A percentile compares a stretch with the other conserved stretches of the same genome.
Evolutionary conservation across 2,113 vertebrate species (phyloP).

Genomic region (Sinocyclocheilus grahami): DNA sequence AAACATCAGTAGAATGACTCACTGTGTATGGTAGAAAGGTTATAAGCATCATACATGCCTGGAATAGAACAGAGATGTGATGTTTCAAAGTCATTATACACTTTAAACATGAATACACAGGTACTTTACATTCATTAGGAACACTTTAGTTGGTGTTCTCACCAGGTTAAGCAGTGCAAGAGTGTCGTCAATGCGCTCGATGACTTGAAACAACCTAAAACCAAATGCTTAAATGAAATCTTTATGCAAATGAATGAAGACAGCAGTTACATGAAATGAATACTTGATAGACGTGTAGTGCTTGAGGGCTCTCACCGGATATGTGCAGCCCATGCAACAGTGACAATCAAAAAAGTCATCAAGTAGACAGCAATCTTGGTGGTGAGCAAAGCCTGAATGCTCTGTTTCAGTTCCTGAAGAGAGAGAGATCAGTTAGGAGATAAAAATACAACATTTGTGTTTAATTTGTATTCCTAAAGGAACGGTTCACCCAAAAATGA

Average conservation of each 20-base stretch:
- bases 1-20: constrained; percentile 66
- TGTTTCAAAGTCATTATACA: not conserved
- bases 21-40: constrained; percentile 85
- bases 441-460: not conserved
- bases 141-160: constrained; percentile 43
- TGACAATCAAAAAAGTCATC: constrained; percentile 94
- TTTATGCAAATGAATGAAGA: not conserved
- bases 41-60: constrained; percentile 98
- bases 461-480: not conserved
- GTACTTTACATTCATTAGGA: not conserved
- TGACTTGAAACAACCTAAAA: constrained; percentile 89
- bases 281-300: too few species aligned
- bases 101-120: not conserved
- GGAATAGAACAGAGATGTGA: constrained; percentile 48
- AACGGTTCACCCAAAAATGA: not conserved
- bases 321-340: constrained; percentile 91
- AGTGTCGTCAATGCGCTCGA: constrained; percentile 86
- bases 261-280: not conserved
- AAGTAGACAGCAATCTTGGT: constrained; percentile 89
- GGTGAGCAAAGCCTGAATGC: constrained; percentile 83
- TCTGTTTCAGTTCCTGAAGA: constrained; percentile 81
- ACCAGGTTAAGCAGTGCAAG: constrained; percentile 85
- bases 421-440: constrained; percentile 58
- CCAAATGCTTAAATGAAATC: constrained; percentile 25
- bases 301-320: constrained; percentile 75